phyloP scores from a whole-genome alignment of 2,888 invertebrate species.

The Rutpela maculata region DNA sequence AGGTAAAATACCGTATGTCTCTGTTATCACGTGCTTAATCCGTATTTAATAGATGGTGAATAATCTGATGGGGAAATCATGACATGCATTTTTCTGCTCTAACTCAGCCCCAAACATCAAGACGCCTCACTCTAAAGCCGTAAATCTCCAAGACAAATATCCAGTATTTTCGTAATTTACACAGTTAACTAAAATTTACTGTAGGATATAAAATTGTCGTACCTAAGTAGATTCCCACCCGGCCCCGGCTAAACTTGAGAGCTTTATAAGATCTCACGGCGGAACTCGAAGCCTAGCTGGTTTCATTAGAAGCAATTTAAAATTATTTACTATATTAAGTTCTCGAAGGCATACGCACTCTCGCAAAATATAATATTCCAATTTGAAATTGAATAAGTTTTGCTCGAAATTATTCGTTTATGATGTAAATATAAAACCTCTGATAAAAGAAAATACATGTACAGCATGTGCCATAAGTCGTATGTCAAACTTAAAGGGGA shows the following conservation, averaged over 20 bases:
- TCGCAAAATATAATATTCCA: neutral
- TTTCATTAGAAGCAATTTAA: slow-evolving; percentile 13
- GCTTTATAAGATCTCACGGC: slow-evolving; percentile 13
- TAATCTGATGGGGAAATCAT: neutral
- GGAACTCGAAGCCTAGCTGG: neutral
- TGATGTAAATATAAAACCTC: no score
- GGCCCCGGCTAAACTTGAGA: slow-evolving; percentile 4
- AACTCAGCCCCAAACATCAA: neutral
- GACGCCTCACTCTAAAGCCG: neutral
- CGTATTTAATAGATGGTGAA: neutral
- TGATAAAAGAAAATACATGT: no score
- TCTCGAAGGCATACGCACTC: neutral
- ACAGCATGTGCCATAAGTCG: no score
- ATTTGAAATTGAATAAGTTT: neutral
- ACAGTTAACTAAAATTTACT: neutral
- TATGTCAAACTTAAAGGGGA: no score
- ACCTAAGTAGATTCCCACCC: slow-evolving; percentile 16
- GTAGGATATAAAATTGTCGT: neutral
- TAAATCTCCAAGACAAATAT: neutral
- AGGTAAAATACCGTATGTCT: no score
- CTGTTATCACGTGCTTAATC: no score
- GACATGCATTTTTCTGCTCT: neutral
- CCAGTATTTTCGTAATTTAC: slow-evolving; percentile 1
- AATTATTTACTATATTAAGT: slow-evolving; percentile 4
- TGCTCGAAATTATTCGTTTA: neutral